Evolutionary conservation across 2,888 invertebrate species (phyloP).

Genomic region (Tenthredo scrophulariae): DNA sequence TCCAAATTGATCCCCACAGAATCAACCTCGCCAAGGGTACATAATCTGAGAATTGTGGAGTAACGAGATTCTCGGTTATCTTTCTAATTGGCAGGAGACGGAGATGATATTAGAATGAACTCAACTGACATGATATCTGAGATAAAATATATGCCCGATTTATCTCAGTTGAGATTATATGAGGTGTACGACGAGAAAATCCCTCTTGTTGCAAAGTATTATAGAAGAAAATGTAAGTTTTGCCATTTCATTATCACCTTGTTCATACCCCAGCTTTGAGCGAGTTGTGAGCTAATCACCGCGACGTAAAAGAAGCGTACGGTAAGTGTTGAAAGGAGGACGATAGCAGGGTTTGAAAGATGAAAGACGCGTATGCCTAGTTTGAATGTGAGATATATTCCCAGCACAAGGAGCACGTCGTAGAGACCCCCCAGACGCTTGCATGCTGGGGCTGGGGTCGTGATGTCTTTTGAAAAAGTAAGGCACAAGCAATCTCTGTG

Average conservation of each 20-base stretch:
- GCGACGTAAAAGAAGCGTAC: constrained; percentile 17
- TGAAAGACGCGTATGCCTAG: constrained; percentile 17
- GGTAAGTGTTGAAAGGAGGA: not conserved
- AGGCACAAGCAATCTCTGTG: constrained; percentile 13
- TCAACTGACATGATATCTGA: not conserved
- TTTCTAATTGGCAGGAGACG: not conserved
- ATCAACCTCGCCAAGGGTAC: not conserved
- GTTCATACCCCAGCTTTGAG: not conserved
- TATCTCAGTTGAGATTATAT: not conserved
- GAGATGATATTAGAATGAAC: not conserved
- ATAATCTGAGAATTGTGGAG: not conserved
- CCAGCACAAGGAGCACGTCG: not conserved
- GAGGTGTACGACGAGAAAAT: not conserved
- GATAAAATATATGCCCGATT: not conserved
- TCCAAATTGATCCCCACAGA: not conserved
- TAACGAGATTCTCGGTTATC: not conserved
- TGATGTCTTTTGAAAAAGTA: constrained; percentile 17
- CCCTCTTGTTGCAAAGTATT: not conserved
- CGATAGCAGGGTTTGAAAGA: not conserved
- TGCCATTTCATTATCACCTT: not conserved
- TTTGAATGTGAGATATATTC: constrained; percentile 27
- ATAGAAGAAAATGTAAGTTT: not conserved
- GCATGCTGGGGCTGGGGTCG: not conserved
- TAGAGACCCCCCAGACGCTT: not conserved
- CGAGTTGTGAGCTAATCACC: constrained; percentile 20